Conservation (phyloP, 2,888 invertebrate genomes). For the Cataglyphis altisquamis region DNA sequence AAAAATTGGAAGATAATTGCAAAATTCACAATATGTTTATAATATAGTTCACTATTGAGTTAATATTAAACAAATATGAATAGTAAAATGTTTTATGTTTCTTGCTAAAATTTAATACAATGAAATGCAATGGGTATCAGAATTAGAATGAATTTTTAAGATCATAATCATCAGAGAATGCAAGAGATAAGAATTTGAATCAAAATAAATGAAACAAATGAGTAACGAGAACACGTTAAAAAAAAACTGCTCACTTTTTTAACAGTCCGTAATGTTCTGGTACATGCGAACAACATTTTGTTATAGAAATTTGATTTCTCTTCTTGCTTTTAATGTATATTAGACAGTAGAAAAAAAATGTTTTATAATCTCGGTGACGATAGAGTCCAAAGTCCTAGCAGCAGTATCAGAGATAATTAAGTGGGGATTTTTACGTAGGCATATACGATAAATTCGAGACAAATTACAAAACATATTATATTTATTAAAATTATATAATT, state of each 20-base stretch:
- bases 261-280: conserved; percentile 52
- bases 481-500: background rate
- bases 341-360: conserved; percentile 18
- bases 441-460: background rate
- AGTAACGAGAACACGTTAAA: conserved; percentile 9
- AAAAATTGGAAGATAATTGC: background rate
- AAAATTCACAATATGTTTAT: background rate
- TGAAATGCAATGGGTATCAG: background rate
- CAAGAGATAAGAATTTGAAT: background rate
- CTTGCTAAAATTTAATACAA: background rate
- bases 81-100: background rate
- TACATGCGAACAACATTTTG: conserved; percentile 63
- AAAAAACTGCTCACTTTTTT: conserved; percentile 61
- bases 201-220: conserved; percentile 3
- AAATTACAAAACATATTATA: background rate
- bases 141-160: background rate
- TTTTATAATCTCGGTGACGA: conserved; percentile 28
- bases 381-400: conserved; percentile 63
- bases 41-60: background rate
- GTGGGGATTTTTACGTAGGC: background rate
- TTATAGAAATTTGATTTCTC: conserved; percentile 22
- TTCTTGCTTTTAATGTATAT: background rate
- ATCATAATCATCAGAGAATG: background rate
- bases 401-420: background rate
- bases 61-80: background rate